These are phyloP conservation scores for Elaphurus davidianus DNA, from an alignment of 2,113 vertebrate genomes.

Conservation along the genomic window DNA sequence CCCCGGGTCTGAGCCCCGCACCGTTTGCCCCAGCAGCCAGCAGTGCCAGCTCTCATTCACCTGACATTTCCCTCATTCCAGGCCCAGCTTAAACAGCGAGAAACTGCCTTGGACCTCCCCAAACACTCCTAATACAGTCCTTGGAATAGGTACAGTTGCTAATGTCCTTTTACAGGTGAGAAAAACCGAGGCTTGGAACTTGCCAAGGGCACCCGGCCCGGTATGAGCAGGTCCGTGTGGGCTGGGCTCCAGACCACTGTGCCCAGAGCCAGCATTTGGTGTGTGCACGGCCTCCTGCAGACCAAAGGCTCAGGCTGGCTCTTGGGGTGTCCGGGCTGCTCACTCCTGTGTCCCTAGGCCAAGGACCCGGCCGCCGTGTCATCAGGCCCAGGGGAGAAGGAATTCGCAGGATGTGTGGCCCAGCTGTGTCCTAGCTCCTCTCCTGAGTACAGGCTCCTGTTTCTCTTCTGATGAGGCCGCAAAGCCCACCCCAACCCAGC, in stretches of 20 bases:
- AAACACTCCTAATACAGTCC: too few species aligned
- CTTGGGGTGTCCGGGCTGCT: too few species aligned
- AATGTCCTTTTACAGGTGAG: not conserved
- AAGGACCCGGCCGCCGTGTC: not conserved
- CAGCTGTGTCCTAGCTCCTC: not conserved
- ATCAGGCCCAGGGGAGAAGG: not conserved
- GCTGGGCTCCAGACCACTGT: not conserved
- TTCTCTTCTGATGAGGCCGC: not conserved
- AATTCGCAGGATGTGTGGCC: not conserved
- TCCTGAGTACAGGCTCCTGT: not conserved
- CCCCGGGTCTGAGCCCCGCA: accelerated
- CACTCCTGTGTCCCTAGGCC: not conserved
- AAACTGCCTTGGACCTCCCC: accelerated
- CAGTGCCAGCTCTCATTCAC: not conserved
- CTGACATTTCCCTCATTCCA: accelerated
- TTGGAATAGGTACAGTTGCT: not conserved
- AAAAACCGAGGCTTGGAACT: not conserved
- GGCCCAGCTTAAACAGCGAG: not conserved
- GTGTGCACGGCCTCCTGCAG: not conserved
- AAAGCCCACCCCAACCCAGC: not conserved
- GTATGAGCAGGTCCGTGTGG: too few species aligned
- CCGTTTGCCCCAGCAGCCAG: not conserved
- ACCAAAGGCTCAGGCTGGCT: not conserved
- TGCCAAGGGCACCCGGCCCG: not conserved
- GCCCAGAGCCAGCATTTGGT: not conserved